phyloP scores from a whole-genome alignment of 2,888 invertebrate species.

The Drosophila multiciliata region DNA sequence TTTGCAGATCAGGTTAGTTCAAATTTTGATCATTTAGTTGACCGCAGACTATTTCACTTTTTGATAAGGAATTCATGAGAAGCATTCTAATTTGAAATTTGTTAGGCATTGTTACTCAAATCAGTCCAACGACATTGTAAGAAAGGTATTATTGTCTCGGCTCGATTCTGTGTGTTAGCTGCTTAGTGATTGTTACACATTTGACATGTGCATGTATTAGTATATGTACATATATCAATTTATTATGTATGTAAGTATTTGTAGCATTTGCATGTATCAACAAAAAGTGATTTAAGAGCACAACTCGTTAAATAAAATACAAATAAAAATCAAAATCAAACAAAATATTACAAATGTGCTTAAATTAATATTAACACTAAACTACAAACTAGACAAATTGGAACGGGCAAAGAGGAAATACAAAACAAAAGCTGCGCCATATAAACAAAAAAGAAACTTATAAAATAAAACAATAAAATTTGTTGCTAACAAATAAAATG shows the following conservation, averaged over 20 bases:
- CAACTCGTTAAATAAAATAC: conserved; percentile 54
- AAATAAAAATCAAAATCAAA: conserved; percentile 19
- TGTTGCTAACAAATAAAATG: conserved; percentile 42
- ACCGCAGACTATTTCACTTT: background rate
- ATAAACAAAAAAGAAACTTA: conserved; percentile 15
- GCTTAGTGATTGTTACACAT: background rate
- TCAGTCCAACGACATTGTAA: background rate
- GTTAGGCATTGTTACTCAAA: background rate
- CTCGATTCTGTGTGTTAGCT: background rate
- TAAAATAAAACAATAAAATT: conserved; percentile 30
- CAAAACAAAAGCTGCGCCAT: conserved; percentile 5
- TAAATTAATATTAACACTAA: conserved; percentile 45
- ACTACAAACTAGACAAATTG: conserved; percentile 54
- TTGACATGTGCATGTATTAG: conserved; percentile 12
- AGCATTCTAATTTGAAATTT: background rate
- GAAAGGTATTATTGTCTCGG: background rate
- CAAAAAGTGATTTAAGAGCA: conserved; percentile 70
- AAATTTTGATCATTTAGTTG: background rate
- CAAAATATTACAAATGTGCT: conserved; percentile 46
- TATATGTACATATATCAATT: conserved; percentile 17
- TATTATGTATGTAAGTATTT: conserved; percentile 6
- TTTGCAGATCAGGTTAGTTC: background rate
- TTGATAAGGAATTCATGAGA: background rate
- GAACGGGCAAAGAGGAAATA: conserved; percentile 30
- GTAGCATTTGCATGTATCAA: conserved; percentile 28